A percentile compares a stretch with the other conserved stretches of the same genome.
phyloP scores from a whole-genome alignment of 2,888 invertebrate genomes.

The Nomada hirtipes region DNA sequence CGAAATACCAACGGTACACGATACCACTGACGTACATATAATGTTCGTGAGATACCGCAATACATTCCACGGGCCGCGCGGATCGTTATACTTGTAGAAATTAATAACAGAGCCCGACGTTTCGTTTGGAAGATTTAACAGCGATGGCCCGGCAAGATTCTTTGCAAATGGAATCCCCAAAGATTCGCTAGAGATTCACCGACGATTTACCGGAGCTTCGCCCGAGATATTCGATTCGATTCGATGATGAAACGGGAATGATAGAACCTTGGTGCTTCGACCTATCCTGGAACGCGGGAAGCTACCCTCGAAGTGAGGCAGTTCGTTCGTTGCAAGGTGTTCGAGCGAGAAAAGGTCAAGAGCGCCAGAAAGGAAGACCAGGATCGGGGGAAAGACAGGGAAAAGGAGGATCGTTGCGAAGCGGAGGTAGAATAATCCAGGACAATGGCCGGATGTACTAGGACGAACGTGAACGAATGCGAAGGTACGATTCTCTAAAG shows the following conservation, averaged over 20 bases:
- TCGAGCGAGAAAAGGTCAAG: constrained; percentile 19
- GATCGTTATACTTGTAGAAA: too few relatives aligned
- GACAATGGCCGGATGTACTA: constrained; percentile 2
- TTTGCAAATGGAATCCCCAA: too few relatives aligned
- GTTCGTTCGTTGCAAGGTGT: neutral
- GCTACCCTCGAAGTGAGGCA: constrained; percentile 4
- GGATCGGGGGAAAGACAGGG: neutral
- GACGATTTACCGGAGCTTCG: too few relatives aligned
- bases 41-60: too few relatives aligned
- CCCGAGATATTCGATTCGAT: too few relatives aligned
- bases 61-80: too few relatives aligned
- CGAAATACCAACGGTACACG: neutral
- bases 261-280: neutral
- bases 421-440: constrained; percentile 3
- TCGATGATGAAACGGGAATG: too few relatives aligned
- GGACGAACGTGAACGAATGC: constrained; percentile 48
- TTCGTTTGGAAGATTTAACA: too few relatives aligned
- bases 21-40: too few relatives aligned
- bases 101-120: too few relatives aligned
- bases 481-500: neutral
- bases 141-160: too few relatives aligned
- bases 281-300: neutral
- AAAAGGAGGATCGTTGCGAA: constrained; percentile 28
- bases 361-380: constrained; percentile 9
- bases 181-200: too few relatives aligned